phyloP scores from a whole-genome alignment of 2,113 vertebrate genomes.

The Apodemus sylvaticus region DNA sequence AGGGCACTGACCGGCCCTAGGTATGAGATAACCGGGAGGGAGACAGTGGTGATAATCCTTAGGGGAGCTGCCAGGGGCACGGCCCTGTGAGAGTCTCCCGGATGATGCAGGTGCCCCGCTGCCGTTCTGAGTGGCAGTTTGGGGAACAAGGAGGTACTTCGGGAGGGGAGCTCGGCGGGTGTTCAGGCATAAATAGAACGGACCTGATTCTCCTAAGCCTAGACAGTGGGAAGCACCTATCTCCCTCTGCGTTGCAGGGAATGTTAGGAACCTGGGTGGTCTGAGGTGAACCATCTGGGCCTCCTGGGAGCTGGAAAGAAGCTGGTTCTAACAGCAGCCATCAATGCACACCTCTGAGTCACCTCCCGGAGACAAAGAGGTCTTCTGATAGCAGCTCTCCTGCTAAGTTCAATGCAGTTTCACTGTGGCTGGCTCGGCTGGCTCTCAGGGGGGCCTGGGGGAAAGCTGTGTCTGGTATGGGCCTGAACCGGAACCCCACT shows the following conservation, averaged over 20 bases:
- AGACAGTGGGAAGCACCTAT: neutral
- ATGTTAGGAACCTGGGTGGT: neutral
- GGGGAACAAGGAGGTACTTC: neutral
- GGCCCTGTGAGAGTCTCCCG: neutral
- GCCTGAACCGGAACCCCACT: neutral
- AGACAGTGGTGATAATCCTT: neutral
- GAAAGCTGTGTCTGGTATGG: neutral
- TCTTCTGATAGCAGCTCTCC: neutral
- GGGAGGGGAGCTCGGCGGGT: neutral
- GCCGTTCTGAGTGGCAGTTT: neutral
- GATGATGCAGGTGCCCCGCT: neutral
- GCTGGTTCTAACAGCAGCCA: neutral
- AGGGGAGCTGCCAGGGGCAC: neutral
- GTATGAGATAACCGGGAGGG: neutral
- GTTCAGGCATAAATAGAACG: neutral
- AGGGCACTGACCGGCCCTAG: neutral
- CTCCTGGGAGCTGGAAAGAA: neutral
- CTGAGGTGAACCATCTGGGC: neutral
- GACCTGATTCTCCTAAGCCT: neutral
- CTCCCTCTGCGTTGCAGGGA: neutral
- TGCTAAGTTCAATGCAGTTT: neutral
- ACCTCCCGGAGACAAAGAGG: neutral
- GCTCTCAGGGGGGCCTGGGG: neutral
- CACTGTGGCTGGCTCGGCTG: neutral
- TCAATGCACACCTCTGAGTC: neutral